Evolutionary conservation across 2,888 invertebrate genomes (phyloP), one percentile per base, ranked within the genome.

Genomic region (Lamproptera curius): DNA sequence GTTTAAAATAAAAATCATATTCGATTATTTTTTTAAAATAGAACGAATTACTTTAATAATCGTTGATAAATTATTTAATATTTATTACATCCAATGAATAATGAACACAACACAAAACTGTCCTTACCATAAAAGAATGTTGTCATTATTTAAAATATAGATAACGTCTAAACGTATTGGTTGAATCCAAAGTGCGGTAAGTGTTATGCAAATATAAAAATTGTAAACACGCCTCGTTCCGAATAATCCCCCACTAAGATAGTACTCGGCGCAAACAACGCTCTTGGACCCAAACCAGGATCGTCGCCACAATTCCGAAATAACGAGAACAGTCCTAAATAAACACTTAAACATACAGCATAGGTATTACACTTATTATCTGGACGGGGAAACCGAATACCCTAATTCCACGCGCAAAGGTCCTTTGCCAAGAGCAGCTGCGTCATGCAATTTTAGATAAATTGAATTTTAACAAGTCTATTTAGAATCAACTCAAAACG

Each of bases 281-380:
- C 52, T 53, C 54, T 52, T 54, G 46, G 34, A 52, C 48, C 51
- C 35, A 39, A 48, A 56, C 54, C 54, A 44, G 54, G 56, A 57
- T 59, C 53, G 58, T 46, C 53, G 54, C 55, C 56, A 40, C 52
- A 48, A 57, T 53, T 57, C 55, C 55, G 54, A 56, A 56, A 59
- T 59, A 61, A 59, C 55, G 53, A 47, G 35, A 41, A 16, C 42
- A 49, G 56, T 59, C 62, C 63, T 62, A 60, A 59, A 58, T 48
- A 63, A 63, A 63, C 59, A 63, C 58, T 57, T 53, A 41, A 51
- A 55, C 54, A 54, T 50, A 54, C 55, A 40, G 51, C 48, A 51
- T 57, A 52, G 54, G 58, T 52, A 55, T 62, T 56, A 62, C 56
- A 56, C 52, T 59, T 63, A 59, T 61, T 59, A 59, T 57, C 55